A percentile compares a stretch with the other conserved stretches of the same genome.
phyloP scores from a whole-genome alignment of 1,140 invertebrate genomes.

The Drosophila obscura region DNA sequence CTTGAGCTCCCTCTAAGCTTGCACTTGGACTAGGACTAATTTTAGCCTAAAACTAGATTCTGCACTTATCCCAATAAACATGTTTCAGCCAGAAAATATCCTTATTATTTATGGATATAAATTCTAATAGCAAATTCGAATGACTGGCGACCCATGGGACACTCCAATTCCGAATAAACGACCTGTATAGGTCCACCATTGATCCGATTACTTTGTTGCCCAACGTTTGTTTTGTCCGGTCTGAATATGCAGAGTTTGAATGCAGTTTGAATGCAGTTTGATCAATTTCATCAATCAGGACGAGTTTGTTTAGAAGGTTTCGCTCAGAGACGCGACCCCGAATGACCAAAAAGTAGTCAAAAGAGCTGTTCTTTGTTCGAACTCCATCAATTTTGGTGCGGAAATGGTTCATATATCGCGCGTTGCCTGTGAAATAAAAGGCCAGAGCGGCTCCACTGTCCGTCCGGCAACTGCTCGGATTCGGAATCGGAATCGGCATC shows the following conservation, averaged over 20 bases:
- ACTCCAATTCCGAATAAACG: constrained; percentile 9
- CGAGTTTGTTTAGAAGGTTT: constrained; percentile 39
- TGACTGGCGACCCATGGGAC: neutral
- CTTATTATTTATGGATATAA: too few species aligned
- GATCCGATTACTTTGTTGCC: constrained; percentile 48
- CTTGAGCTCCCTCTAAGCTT: too few species aligned
- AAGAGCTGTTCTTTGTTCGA: constrained; percentile 37
- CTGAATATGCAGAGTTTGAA: constrained; percentile 16
- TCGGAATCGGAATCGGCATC: neutral
- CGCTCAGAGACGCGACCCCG: constrained; percentile 16
- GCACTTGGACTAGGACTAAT: too few species aligned
- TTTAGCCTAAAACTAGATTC: too few species aligned
- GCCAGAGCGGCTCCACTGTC: constrained; percentile 18
- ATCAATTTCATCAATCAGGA: constrained; percentile 47
- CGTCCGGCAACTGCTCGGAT: constrained; percentile 26
- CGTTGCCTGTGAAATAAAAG: constrained; percentile 27
- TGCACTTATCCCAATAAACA: too few species aligned
- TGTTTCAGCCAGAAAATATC: too few species aligned
- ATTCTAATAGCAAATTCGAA: constrained; percentile 34
- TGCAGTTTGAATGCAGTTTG: constrained; percentile 32
- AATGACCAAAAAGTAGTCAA: constrained; percentile 42
- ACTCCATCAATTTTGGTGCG: constrained; percentile 22
- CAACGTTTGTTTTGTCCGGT: constrained; percentile 29
- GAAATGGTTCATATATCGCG: neutral
- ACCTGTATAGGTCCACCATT: constrained; percentile 38